A percentile compares a stretch with the other conserved stretches of the same genome.
Conservation (phyloP, 2,797 vertebrate genomes). For the Liparis tanakae region DNA sequence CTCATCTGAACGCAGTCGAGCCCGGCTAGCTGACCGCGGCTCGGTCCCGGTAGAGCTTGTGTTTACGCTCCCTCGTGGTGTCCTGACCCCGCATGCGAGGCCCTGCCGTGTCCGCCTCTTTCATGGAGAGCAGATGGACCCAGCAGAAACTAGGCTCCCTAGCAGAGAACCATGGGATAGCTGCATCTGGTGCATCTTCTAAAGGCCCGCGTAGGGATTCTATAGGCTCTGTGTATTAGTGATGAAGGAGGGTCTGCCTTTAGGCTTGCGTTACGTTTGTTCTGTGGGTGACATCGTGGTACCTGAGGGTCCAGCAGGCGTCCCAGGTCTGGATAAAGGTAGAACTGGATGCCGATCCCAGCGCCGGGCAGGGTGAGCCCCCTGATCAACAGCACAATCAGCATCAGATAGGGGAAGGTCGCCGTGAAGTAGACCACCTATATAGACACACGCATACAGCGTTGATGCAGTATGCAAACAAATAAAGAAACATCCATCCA, state of each 20-base stretch:
- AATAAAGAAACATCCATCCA: background rate
- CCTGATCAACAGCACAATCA: constrained; percentile 91
- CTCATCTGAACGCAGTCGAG: constrained; percentile 1
- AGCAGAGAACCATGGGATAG: constrained; percentile 59
- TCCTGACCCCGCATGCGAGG: constrained; percentile 48
- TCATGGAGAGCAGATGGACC: constrained; percentile 72
- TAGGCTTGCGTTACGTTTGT: background rate
- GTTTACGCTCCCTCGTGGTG: constrained; percentile 61
- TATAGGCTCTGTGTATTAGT: background rate
- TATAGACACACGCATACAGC: constrained; percentile 12
- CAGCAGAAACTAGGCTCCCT: constrained; percentile 60
- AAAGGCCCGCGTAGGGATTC: background rate
- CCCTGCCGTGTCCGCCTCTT: constrained; percentile 42
- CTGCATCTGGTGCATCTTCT: constrained; percentile 43
- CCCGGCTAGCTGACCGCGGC: constrained; percentile 9
- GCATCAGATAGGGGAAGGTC: constrained; percentile 96
- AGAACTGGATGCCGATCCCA: constrained; percentile 91
- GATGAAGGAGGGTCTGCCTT: background rate
- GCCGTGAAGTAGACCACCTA: constrained; percentile 99
- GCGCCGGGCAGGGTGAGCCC: constrained; percentile 94
- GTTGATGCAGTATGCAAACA: constrained; percentile 5
- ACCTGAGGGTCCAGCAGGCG: constrained; percentile 96
- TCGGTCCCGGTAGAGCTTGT: constrained; percentile 35
- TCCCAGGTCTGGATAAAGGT: constrained; percentile 95
- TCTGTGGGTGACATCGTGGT: background rate